A percentile compares a stretch with the other conserved stretches of the same genome.
Evolutionary conservation across 2,113 vertebrate species (phyloP).

Genomic region (Tachycineta bicolor): DNA sequence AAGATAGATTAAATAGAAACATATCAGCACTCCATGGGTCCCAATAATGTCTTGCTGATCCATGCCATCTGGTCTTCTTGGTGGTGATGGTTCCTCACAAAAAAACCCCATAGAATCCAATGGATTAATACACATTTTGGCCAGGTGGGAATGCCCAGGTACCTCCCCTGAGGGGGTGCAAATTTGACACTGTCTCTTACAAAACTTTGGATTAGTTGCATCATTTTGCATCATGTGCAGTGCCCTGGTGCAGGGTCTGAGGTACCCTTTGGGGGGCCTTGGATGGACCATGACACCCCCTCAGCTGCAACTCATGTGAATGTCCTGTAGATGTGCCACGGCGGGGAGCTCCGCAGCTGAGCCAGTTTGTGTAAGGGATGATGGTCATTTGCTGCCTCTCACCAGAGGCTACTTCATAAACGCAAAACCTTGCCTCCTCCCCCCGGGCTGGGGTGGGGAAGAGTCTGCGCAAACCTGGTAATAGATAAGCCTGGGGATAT

Average conservation of each 20-base stretch:
- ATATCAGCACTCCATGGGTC: not conserved
- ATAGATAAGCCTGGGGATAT: not conserved
- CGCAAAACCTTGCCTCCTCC: not conserved
- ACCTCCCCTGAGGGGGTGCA: not conserved
- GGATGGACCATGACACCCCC: not conserved
- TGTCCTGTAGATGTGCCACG: not conserved
- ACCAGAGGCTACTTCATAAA: not conserved
- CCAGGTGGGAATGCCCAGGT: not conserved
- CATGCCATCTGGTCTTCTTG: not conserved
- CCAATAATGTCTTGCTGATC: not conserved
- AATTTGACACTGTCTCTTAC: not conserved
- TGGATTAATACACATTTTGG: not conserved
- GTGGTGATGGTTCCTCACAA: not conserved
- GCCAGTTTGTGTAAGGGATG: not conserved
- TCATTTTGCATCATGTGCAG: not conserved
- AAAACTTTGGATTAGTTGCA: not conserved
- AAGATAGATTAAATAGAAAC: not conserved
- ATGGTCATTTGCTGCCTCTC: fast-evolving
- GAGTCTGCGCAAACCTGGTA: not conserved
- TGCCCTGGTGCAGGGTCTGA: not conserved
- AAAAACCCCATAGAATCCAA: not conserved
- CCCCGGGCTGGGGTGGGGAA: fast-evolving
- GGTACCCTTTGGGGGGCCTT: not conserved
- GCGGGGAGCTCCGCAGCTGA: not conserved
- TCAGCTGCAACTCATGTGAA: not conserved